A percentile compares a stretch with the other conserved stretches of the same genome.
Conservation (phyloP, 2,888 invertebrate genomes). For the Dolomedes plantarius region DNA sequence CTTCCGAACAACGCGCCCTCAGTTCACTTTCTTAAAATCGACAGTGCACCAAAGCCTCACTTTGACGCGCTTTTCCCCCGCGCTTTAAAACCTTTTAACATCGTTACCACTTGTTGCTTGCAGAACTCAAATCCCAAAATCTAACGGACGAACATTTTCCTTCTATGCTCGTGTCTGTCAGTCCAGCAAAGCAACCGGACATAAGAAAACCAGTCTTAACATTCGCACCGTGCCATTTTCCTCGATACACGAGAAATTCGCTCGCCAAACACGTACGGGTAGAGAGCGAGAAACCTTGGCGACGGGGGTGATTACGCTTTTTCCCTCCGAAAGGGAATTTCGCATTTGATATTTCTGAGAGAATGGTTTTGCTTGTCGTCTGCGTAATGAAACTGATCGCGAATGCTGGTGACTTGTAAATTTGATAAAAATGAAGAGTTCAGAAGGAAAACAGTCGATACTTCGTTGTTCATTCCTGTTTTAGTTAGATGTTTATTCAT, state of each 20-base stretch:
- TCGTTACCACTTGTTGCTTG: conserved; percentile 1
- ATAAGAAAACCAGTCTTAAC: conserved; percentile 34
- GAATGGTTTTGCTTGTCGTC: neutral
- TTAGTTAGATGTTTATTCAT: no score
- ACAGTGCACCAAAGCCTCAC: neutral
- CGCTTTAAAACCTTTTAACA: neutral
- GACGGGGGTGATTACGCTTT: neutral
- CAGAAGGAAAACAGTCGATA: no score
- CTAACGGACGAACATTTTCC: conserved; percentile 4
- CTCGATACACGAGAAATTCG: conserved; percentile 1
- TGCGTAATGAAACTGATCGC: neutral
- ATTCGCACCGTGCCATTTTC: conserved; percentile 35
- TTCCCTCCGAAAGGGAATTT: conserved; percentile 14
- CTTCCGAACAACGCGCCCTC: no score
- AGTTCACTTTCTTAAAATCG: neutral
- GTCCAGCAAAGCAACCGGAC: conserved; percentile 37
- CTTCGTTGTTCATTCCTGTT: no score
- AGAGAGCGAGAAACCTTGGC: conserved; percentile 37
- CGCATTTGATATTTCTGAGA: neutral
- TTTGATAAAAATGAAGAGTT: no score
- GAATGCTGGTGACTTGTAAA: no score
- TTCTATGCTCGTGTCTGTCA: neutral
- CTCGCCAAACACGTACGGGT: conserved; percentile 58
- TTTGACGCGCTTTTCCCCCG: neutral
- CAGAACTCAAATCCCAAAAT: neutral